These are phyloP conservation scores for Hirtodrosophila duncani DNA, from an alignment of 2,888 invertebrate genomes.

Conservation along the genomic window DNA sequence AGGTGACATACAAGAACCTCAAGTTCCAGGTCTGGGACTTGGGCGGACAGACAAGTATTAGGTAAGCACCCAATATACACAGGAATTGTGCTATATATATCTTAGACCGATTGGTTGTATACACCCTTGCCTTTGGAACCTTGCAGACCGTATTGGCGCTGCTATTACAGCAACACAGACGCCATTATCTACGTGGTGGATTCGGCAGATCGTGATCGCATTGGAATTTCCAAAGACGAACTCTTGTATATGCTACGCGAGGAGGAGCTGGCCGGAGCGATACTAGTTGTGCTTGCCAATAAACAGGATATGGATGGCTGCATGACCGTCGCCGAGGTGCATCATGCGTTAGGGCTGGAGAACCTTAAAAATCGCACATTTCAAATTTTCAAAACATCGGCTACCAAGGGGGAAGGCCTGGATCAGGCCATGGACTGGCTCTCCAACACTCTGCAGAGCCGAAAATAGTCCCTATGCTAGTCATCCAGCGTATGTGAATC, in stretches of 20 bases:
- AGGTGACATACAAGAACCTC: constrained; percentile 98
- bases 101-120: too few species aligned
- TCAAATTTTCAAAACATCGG: constrained; percentile 98
- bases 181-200: constrained; percentile 99
- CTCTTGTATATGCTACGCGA: constrained; percentile 98
- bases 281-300: constrained; percentile 97
- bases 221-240: constrained; percentile 99
- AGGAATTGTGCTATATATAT: background rate
- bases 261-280: constrained; percentile 96
- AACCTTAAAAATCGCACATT: constrained; percentile 97
- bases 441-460: constrained; percentile 91
- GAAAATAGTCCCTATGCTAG: constrained; percentile 82
- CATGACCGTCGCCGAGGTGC: constrained; percentile 97
- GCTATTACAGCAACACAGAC: constrained; percentile 99
- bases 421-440: constrained; percentile 99
- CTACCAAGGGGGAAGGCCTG: constrained; percentile 97
- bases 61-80: constrained; percentile 81
- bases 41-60: constrained; percentile 98
- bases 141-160: constrained; percentile 98
- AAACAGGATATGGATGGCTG: constrained; percentile 99
- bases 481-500: constrained; percentile 3
- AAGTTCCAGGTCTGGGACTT: constrained; percentile 99
- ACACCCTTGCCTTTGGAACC: background rate
- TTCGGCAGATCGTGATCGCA: constrained; percentile 98
- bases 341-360: constrained; percentile 96